These are phyloP conservation scores for Nysson spinosus DNA, from an alignment of 2,888 invertebrate genomes.

Conservation along the genomic window DNA sequence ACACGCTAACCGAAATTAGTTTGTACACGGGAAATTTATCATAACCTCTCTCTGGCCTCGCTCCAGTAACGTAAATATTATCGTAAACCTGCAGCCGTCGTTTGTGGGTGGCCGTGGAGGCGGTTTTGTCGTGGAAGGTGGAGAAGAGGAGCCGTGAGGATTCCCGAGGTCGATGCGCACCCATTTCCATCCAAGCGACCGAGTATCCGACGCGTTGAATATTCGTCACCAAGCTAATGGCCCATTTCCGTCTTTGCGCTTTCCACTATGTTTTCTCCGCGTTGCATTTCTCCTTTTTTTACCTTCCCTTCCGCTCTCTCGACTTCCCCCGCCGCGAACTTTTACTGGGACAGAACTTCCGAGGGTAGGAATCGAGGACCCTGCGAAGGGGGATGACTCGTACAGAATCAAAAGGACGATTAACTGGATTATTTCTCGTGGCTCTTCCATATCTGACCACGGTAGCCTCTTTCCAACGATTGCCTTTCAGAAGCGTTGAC, in stretches of 20 bases:
- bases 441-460: too few species aligned
- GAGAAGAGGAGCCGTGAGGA: slow-evolving; percentile 2
- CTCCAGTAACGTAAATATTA: slow-evolving; percentile 57
- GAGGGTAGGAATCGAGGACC: too few species aligned
- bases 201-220: slow-evolving; percentile 59
- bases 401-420: slow-evolving; percentile 24
- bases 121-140: neutral
- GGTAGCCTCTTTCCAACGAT: too few species aligned
- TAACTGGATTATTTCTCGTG: slow-evolving; percentile 51
- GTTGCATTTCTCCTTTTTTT: slow-evolving; percentile 28
- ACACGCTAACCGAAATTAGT: slow-evolving; percentile 57
- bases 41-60: slow-evolving; percentile 45
- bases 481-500: slow-evolving; percentile 32
- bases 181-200: slow-evolving; percentile 52
- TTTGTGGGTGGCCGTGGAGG: slow-evolving; percentile 22
- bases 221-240: slow-evolving; percentile 59
- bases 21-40: slow-evolving; percentile 61
- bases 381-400: neutral
- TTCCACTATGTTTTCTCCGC: slow-evolving; percentile 47
- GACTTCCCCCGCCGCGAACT: neutral
- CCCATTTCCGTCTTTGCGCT: slow-evolving; percentile 49
- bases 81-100: slow-evolving; percentile 54
- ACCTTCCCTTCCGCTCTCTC: neutral
- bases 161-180: slow-evolving; percentile 29
- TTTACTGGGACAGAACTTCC: neutral